Base-by-base conservation (phyloP, 2,888 invertebrate species). In the Dioctria rufipes region DNA sequence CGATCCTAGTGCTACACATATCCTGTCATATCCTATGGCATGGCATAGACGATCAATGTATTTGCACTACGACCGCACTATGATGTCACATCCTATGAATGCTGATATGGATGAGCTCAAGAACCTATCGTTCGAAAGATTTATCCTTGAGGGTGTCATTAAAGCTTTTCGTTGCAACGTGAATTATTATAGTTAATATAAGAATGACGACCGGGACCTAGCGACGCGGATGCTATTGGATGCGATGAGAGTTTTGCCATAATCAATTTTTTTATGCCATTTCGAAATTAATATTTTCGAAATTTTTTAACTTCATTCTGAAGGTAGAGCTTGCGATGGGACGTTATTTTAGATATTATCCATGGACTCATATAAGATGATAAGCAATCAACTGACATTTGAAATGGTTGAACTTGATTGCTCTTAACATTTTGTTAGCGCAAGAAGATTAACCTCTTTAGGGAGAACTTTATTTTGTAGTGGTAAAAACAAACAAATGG, bases 11-110 rank as follows among this genome's bases (percentile, higher is more conserved):
- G 63, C 43, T 63, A 63, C 77, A 25, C 25, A 63, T 77, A 77
- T 77, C 63, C 77, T 63, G 63, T 77, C 77, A 77, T 77, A 77
- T 77, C 63, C 77, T 61, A 43, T 43, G 42, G 60, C 37, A 5
- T 43, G 42, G 60, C 37, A 5, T n/a, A 61, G 77, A 77, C 77
- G 77, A 61, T 65, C 69, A 54, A 63, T 80, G 67, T 67, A 67
- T 77, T 77, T 77, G 77, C 77, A 77, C 77, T 77, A 37, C 77
- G 63, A 77, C 71, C 79, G 81, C 81, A 81, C 78, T 69, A 80
- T 80, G 81, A 83, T 83, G 83, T 83, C 83, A 83, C 81, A 83
- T 82, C 83, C 83, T 78, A 83, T 83, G 83, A 83, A 83, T 83
- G 83, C 81, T 83, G 83, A 83, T 83, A 83, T 83, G 83, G 82